Conservation (phyloP, 1,140 invertebrate species). For the Ladona fulva region DNA sequence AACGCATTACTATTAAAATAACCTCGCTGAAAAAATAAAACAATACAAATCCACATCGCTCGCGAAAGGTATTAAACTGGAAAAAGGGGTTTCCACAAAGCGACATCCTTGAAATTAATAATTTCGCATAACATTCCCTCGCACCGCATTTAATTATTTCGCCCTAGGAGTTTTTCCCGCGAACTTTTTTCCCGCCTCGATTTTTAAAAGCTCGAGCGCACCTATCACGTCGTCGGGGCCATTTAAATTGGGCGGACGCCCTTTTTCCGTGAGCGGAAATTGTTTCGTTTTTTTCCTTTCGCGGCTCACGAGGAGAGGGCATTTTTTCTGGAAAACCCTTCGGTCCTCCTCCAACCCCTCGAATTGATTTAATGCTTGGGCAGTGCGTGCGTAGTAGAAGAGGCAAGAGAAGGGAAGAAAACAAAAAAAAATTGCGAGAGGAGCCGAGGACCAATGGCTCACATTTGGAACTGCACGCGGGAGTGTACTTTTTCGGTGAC, state of each 20-base stretch:
- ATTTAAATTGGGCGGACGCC: neutral
- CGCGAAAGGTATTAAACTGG: neutral
- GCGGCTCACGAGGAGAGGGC: neutral
- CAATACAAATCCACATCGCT: no score
- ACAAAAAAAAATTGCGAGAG: neutral
- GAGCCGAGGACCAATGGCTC: neutral
- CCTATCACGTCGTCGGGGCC: neutral
- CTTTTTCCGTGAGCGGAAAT: neutral
- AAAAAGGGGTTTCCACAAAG: neutral
- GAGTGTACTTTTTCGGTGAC: constrained; percentile 8
- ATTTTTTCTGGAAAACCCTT: neutral
- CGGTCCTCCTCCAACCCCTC: neutral
- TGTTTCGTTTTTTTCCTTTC: neutral
- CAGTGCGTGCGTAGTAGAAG: neutral
- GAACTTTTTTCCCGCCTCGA: neutral
- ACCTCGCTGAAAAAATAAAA: no score
- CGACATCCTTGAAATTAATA: neutral
- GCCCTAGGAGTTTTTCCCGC: neutral
- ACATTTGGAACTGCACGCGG: neutral
- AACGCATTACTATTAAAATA: no score
- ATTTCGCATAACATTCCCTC: neutral
- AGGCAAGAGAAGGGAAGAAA: neutral
- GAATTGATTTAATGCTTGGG: neutral
- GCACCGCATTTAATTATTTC: neutral
- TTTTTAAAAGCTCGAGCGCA: neutral